phyloP scores from a whole-genome alignment of 2,888 invertebrate species.

The Cylindroiulus punctatus region DNA sequence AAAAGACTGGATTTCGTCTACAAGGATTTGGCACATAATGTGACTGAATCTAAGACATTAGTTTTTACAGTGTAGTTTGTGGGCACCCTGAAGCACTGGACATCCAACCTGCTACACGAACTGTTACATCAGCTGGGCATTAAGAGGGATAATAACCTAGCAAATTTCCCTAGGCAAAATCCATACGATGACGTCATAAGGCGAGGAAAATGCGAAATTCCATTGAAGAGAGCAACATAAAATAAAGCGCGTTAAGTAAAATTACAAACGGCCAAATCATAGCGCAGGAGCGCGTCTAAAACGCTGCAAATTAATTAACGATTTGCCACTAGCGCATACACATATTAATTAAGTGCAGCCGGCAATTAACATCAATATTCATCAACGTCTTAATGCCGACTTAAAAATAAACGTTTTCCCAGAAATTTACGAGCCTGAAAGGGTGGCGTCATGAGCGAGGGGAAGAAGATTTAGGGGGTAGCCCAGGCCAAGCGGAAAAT shows the following conservation, averaged over 20 bases:
- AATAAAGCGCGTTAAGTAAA: not conserved
- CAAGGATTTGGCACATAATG: no score
- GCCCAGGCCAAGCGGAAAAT: not conserved
- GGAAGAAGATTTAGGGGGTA: not conserved
- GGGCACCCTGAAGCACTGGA: no score
- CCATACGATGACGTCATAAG: not conserved
- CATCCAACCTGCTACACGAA: no score
- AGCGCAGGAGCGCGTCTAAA: slow-evolving; percentile 17
- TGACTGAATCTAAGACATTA: no score
- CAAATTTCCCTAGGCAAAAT: not conserved
- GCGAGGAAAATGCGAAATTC: not conserved
- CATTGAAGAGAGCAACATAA: not conserved
- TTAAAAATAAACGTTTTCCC: slow-evolving; percentile 30
- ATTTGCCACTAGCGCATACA: slow-evolving; percentile 50
- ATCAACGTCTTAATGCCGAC: slow-evolving; percentile 52
- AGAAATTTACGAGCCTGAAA: slow-evolving; percentile 8
- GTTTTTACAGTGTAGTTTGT: no score
- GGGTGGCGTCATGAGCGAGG: not conserved
- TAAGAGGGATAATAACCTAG: no score
- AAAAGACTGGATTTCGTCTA: no score
- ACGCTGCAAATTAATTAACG: slow-evolving; percentile 52
- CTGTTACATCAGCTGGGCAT: not conserved
- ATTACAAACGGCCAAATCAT: not conserved
- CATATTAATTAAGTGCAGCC: slow-evolving; percentile 50
- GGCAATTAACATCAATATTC: slow-evolving; percentile 53